Percentiles rank a stretch among this genome's conserved stretches.
Conservation (phyloP, 1,140 invertebrate species). For the Drosophila pallidifrons region DNA sequence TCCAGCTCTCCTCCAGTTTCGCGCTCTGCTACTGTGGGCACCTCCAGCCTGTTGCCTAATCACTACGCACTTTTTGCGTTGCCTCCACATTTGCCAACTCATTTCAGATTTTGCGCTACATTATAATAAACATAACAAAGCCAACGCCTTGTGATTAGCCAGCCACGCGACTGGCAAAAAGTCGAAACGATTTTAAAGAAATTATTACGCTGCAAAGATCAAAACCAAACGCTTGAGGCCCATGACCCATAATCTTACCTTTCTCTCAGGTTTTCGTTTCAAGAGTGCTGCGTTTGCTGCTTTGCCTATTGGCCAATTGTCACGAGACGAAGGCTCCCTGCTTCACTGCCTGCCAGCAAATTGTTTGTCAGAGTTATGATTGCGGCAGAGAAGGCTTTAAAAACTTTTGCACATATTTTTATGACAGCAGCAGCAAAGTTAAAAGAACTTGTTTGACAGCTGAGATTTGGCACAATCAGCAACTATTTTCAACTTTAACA, state of each 20-base stretch:
- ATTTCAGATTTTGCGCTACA: slow-evolving; percentile 24
- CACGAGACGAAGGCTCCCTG: not conserved
- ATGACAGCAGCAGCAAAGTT: slow-evolving; percentile 11
- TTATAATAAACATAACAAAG: not conserved
- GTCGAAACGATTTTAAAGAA: slow-evolving; percentile 12
- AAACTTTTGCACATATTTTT: slow-evolving; percentile 4
- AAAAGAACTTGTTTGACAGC: slow-evolving; percentile 14
- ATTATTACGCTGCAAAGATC: slow-evolving; percentile 67
- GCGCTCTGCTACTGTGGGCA: not conserved
- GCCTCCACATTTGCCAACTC: not conserved
- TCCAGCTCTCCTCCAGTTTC: not conserved
- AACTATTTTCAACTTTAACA: not conserved
- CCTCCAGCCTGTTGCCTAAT: slow-evolving; percentile 43
- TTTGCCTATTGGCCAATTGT: slow-evolving; percentile 19
- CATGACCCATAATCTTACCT: slow-evolving; percentile 25
- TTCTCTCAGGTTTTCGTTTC: not conserved
- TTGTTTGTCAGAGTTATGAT: slow-evolving; percentile 8
- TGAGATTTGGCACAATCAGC: not conserved
- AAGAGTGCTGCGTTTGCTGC: not conserved
- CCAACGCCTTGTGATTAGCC: slow-evolving; percentile 35
- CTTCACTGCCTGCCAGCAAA: not conserved
- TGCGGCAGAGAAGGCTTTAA: slow-evolving; percentile 11
- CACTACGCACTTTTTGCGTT: slow-evolving; percentile 32
- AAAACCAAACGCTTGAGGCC: slow-evolving; percentile 39
- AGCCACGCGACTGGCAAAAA: not conserved